Percentiles rank a stretch among this genome's conserved stretches.
phyloP scores from a whole-genome alignment of 2,888 invertebrate genomes.

The Zaprionus bogoriensis region DNA sequence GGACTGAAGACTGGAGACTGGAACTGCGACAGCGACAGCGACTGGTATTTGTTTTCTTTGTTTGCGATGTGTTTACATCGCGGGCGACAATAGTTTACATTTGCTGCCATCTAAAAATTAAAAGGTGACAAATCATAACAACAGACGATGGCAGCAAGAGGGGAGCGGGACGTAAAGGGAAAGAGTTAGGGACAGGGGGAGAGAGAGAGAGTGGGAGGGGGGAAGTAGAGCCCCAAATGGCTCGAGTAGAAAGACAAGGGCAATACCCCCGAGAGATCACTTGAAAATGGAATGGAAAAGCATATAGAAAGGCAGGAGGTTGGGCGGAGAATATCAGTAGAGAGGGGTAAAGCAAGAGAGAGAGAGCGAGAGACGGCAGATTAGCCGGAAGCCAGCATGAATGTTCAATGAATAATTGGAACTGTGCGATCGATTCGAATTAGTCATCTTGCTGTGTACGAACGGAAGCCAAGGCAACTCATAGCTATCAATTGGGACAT shows the following conservation, averaged over 20 bases:
- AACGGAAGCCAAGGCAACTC: too few relatives aligned
- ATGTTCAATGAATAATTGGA: slow-evolving; percentile 14
- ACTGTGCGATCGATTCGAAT: slow-evolving; percentile 13
- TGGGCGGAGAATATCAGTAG: background rate
- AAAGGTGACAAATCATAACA: slow-evolving; percentile 75
- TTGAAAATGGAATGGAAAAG: background rate
- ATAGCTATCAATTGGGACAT: background rate
- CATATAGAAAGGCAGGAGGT: too few relatives aligned
- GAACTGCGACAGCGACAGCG: slow-evolving; percentile 22
- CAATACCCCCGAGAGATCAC: slow-evolving; percentile 41
- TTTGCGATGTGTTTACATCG: slow-evolving; percentile 63
- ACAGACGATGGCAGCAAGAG: slow-evolving; percentile 37
- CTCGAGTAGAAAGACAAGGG: slow-evolving; percentile 19
- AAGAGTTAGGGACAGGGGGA: background rate
- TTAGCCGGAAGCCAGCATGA: slow-evolving; percentile 22
- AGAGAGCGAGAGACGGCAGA: background rate
- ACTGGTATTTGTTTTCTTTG: slow-evolving; percentile 65
- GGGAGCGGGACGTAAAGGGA: background rate
- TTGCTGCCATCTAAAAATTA: slow-evolving; percentile 73
- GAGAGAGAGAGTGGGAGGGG: background rate
- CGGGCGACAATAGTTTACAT: slow-evolving; percentile 73
- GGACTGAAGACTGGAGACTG: slow-evolving; percentile 12
- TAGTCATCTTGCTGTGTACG: slow-evolving; percentile 12
- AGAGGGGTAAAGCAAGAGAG: background rate
- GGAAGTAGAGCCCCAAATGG: slow-evolving; percentile 1